These are phyloP conservation scores for Mechanitis mazaeus DNA, from an alignment of 2,888 invertebrate genomes.

Conservation along the genomic window DNA sequence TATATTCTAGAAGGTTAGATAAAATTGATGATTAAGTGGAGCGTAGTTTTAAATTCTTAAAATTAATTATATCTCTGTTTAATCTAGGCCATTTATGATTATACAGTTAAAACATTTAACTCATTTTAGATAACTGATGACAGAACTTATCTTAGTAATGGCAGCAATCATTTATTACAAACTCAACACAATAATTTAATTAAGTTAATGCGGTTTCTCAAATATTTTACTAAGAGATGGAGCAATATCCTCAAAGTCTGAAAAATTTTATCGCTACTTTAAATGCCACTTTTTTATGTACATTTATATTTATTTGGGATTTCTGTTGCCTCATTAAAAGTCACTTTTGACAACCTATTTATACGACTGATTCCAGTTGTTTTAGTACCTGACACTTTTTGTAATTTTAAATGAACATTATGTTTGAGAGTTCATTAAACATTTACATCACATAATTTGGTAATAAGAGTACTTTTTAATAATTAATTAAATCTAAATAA, in stretches of 20 bases:
- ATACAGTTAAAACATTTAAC: too few relatives aligned
- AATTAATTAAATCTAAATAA: too few relatives aligned
- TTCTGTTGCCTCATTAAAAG: constrained; percentile 8
- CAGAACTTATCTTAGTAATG: background rate
- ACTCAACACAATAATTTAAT: background rate
- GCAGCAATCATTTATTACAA: background rate
- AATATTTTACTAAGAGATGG: constrained; percentile 12
- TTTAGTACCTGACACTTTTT: background rate
- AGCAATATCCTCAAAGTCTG: constrained; percentile 17
- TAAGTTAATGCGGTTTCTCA: background rate
- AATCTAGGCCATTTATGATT: too few relatives aligned
- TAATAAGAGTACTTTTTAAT: too few relatives aligned
- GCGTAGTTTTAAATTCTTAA: constrained; percentile 7
- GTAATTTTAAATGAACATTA: background rate
- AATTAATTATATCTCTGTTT: background rate
- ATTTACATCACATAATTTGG: too few relatives aligned
- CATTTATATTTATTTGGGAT: background rate
- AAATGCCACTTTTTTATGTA: constrained; percentile 9
- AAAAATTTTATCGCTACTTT: constrained; percentile 22
- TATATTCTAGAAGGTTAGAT: constrained; percentile 46
- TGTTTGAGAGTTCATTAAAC: too few relatives aligned
- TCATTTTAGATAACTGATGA: background rate
- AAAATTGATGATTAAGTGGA: constrained; percentile 21
- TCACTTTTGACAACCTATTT: constrained; percentile 2
- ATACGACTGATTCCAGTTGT: background rate